Evolutionary conservation across 2,888 invertebrate genomes (phyloP).

Genomic region (Netelia virgata): DNA sequence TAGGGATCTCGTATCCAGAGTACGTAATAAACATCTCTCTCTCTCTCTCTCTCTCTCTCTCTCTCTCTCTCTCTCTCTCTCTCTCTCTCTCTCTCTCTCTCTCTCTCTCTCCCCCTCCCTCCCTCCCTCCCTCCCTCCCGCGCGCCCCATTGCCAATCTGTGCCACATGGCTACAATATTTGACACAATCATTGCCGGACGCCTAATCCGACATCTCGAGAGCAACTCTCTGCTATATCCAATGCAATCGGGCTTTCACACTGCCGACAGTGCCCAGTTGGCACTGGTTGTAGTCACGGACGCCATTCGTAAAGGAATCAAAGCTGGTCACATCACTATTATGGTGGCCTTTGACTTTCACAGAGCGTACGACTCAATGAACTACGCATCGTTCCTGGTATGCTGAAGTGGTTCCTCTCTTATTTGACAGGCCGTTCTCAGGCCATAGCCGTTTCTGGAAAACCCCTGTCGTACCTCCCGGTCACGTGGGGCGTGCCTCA

Average conservation of each 20-base stretch:
- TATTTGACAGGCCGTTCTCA: conserved; percentile 12
- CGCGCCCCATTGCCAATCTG: not conserved
- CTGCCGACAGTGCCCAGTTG: conserved; percentile 9
- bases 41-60: too few relatives aligned
- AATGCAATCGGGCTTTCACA: conserved; percentile 26
- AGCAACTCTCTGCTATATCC: not conserved
- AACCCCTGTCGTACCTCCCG: not conserved
- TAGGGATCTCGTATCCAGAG: too few relatives aligned
- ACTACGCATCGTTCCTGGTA: not conserved
- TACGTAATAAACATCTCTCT: too few relatives aligned
- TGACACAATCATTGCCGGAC: conserved; percentile 14
- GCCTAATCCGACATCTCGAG: not conserved
- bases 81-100: too few relatives aligned
- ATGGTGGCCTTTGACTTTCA: conserved; percentile 39
- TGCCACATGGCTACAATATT: conserved; percentile 16
- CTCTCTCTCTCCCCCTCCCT: too few relatives aligned
- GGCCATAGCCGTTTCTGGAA: not conserved
- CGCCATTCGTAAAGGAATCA: conserved; percentile 12
- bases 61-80: too few relatives aligned
- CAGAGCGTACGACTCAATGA: conserved; percentile 18
- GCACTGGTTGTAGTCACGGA: conserved; percentile 19
- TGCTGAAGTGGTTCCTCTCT: not conserved
- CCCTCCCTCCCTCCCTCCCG: too few relatives aligned
- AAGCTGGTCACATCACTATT: conserved; percentile 31
- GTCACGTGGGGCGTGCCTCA: not conserved